A percentile compares a stretch with the other conserved stretches of the same genome.
Conservation (phyloP, 2,797 vertebrate genomes). For the Enteromius fasciolatus region DNA sequence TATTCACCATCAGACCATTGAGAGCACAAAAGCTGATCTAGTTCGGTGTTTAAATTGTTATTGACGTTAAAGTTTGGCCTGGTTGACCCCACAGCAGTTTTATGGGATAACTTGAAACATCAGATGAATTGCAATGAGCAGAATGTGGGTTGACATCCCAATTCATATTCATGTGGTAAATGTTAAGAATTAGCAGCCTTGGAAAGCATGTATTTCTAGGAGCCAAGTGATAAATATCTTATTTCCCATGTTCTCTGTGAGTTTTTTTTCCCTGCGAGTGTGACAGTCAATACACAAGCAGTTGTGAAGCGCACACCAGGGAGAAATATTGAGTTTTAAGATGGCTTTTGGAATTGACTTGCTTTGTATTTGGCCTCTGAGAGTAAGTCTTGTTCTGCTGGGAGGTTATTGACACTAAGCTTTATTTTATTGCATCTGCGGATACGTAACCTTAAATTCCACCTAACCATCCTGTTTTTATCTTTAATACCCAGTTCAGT, state of each 20-base stretch:
- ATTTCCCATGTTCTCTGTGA: neutral
- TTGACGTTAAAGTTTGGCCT: neutral
- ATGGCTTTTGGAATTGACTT: conserved; percentile 39
- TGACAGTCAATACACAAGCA: conserved; percentile 39
- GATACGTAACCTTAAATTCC: conserved; percentile 33
- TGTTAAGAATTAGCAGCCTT: neutral
- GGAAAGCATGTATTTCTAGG: conserved; percentile 20
- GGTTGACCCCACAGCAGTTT: neutral
- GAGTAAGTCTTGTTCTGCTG: conserved; percentile 36
- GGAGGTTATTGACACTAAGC: conserved; percentile 51
- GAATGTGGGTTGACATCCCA: neutral
- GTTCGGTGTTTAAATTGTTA: neutral
- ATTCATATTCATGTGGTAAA: neutral
- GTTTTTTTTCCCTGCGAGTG: conserved; percentile 31
- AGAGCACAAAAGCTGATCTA: neutral
- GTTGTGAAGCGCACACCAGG: conserved; percentile 39
- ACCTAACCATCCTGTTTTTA: conserved; percentile 9
- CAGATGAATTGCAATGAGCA: neutral
- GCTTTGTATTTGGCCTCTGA: conserved; percentile 29
- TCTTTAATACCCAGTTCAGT: neutral
- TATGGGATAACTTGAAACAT: neutral
- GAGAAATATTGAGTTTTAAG: conserved; percentile 50
- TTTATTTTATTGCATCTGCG: conserved; percentile 47
- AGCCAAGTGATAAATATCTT: conserved; percentile 23
- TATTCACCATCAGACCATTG: neutral